Conservation (phyloP, 30 jellyfish, hydroid and myxozoan genomes). For the Rhopilema esculentum region DNA sequence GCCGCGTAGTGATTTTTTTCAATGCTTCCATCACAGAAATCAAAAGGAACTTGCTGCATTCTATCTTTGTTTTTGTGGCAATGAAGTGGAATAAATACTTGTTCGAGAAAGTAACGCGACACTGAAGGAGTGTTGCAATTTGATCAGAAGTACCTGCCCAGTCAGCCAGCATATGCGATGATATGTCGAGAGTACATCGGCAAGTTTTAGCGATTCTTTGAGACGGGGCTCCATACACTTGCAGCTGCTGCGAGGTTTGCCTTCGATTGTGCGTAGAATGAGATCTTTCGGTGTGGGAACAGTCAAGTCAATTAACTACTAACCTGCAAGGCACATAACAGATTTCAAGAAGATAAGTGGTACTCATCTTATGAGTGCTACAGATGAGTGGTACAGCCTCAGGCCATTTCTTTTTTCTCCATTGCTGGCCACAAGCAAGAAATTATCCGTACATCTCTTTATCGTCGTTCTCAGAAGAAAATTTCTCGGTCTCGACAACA, state of each 20-base stretch:
- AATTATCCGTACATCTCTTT: no score
- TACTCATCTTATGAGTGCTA: background rate
- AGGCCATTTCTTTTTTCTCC: no score
- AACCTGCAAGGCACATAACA: background rate
- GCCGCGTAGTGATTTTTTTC: conserved; percentile 45
- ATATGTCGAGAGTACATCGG: conserved; percentile 22
- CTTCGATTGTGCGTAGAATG: background rate
- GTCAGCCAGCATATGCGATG: conserved; percentile 38
- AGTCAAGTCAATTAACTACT: background rate
- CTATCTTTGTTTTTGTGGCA: background rate
- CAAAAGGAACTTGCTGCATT: conserved; percentile 34
- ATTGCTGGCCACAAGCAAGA: no score
- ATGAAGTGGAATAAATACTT: background rate
- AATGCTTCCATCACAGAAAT: conserved; percentile 11
- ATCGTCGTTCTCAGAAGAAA: no score
- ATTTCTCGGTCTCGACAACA: no score
- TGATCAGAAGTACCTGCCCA: conserved; percentile 58
- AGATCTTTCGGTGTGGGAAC: background rate
- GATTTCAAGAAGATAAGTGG: background rate
- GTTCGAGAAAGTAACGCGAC: background rate
- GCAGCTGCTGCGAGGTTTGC: conserved; percentile 55
- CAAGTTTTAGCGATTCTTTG: conserved; percentile 13
- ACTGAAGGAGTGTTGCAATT: conserved; percentile 17
- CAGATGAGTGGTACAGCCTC: no score
- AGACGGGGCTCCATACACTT: conserved; percentile 43